Evolutionary conservation across 2,797 vertebrate species (phyloP).

Genomic region (Acanthurus tractus): DNA sequence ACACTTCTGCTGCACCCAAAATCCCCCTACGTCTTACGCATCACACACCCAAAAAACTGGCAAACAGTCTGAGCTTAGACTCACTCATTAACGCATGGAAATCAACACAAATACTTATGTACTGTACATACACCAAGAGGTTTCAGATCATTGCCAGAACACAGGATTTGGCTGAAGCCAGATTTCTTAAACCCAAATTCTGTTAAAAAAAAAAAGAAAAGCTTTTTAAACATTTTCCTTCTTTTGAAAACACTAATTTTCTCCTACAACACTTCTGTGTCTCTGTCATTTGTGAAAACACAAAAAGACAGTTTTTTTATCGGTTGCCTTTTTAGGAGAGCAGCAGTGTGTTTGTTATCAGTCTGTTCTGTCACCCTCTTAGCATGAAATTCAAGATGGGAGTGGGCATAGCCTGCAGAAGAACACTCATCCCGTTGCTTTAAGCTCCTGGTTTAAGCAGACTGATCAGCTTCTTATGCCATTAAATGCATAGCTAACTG

Average conservation of each 20-base stretch:
- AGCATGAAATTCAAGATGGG: too few species aligned
- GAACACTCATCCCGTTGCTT: too few species aligned
- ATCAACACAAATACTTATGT: constrained; percentile 29
- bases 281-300: constrained; percentile 5
- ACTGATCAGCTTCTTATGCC: too few species aligned
- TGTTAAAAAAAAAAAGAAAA: constrained; percentile 1
- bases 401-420: too few species aligned
- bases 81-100: not conserved
- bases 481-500: too few species aligned
- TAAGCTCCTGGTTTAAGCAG: too few species aligned
- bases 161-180: constrained; percentile 44
- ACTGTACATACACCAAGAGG: constrained; percentile 26
- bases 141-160: constrained; percentile 31
- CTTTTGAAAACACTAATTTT: not conserved
- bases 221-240: too few species aligned
- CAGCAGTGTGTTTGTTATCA: not conserved
- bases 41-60: not conserved
- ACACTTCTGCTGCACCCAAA: constrained; percentile 14
- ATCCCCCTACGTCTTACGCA: constrained; percentile 29
- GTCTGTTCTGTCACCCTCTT: not conserved
- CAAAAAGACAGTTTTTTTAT: not conserved
- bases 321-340: not conserved
- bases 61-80: constrained; percentile 20
- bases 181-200: constrained; percentile 30
- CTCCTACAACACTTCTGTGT: constrained; percentile 5